Evolutionary conservation across 2,888 invertebrate genomes (phyloP), one percentile per base, ranked within the genome.

Genomic region (Hoplodrina ambigua): DNA sequence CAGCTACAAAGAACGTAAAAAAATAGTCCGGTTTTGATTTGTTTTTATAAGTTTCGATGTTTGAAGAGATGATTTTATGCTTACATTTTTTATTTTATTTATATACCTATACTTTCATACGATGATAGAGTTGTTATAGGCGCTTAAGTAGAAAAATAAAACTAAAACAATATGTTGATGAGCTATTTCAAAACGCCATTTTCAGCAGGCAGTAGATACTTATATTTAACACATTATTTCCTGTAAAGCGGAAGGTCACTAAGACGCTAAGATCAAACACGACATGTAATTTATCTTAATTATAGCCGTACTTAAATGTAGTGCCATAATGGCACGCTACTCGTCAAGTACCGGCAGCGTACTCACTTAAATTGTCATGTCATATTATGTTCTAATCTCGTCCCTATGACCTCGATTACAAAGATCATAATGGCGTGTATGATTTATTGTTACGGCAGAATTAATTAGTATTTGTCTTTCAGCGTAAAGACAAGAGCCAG

Each of bases 401-500:
- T 37, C 66, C 13, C 41, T 78, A 58, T 59, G 62, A 33, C 62
- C 69, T 73, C 68, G 66, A 70, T 56, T 61, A 73, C 61, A 63
- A 58, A 55, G 67, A 74, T 66, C 56, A 70, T 72, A 69, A 75
- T 78, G 6, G 67, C 44, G 52, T 70, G 62, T 69, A 73, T 62
- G 64, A 82, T 72, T 67, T 67, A 71, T 63, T 33, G 65, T 69
- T 59, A 58, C 49, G 61, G 41, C 61, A 59, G 37, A 57, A 68
- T 60, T 79, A 74, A 84, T 84, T 69, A 69, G 37, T 54, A 37
- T 44, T 37, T 75, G 69, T 72, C 64, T 73, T 69, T 57, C 67
- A 72, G 68, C 57, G 67, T 69, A 68, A 78, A 82, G 58, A 67
- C 76, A 69, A 73, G 54, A 64, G 55, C 44, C 66, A 69, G 56